These are phyloP conservation scores for Stylophora pistillata DNA, from an alignment of 64 coral and sea anemone genomes.

Conservation along the genomic window DNA sequence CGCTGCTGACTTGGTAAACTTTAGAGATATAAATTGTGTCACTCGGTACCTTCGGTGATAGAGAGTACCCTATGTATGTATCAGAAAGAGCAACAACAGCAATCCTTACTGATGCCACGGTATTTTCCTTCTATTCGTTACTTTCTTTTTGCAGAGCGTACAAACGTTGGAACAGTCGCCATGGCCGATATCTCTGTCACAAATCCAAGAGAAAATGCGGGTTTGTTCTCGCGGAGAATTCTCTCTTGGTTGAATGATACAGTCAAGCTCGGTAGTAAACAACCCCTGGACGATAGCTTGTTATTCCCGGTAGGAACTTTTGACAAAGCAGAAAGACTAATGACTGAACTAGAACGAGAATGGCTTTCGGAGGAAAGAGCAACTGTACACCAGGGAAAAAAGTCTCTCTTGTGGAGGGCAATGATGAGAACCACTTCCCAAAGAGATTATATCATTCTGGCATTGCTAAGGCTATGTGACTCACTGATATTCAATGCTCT, in stretches of 20 bases:
- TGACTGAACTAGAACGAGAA: not conserved
- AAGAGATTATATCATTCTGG: not conserved
- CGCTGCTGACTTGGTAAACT: too few species aligned
- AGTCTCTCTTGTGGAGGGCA: conserved; percentile 10
- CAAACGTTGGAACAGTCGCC: not conserved
- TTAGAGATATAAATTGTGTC: too few species aligned
- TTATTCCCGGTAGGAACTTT: conserved; percentile 10
- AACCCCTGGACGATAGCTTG: conserved; percentile 62
- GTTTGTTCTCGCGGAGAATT: conserved; percentile 43
- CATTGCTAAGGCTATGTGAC: not conserved
- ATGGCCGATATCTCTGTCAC: not conserved
- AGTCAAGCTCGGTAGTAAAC: conserved; percentile 58
- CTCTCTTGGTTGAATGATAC: conserved; percentile 68
- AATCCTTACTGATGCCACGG: too few species aligned
- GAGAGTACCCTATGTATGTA: too few species aligned
- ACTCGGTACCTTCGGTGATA: too few species aligned
- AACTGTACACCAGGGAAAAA: not conserved
- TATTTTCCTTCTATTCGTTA: too few species aligned
- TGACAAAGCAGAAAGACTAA: not conserved
- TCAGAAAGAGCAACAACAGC: too few species aligned
- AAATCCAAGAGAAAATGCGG: conserved; percentile 56
- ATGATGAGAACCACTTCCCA: conserved; percentile 5
- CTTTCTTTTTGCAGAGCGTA: not conserved
- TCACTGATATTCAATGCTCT: not conserved
- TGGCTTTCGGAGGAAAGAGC: not conserved